Evolutionary conservation across 35 echinoderm and acorn worm genomes (phyloP), one percentile per base, ranked within the genome.

Genomic region (Stichopus chloronotus): DNA sequence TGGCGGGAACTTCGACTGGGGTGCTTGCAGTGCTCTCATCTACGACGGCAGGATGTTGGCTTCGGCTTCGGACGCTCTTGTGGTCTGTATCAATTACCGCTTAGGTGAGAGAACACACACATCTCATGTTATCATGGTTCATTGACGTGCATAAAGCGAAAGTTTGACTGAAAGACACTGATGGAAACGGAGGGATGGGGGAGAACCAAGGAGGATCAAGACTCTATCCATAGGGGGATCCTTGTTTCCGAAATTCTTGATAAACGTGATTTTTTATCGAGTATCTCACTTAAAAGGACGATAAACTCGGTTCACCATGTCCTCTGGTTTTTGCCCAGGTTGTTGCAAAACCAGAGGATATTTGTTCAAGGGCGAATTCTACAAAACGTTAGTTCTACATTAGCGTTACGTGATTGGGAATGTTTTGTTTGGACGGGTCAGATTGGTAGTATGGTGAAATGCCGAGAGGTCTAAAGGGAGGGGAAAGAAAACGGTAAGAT

Each of bases 1-100:
- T 87, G 92, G 92, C 14, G 92, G 92, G 4, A 87, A 93, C 17
- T 93, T 93, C 22, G 79, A 84, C 16, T 68, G 55, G 43, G 92
- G 92, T 3, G 58, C 61, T 9, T 63, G 92, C 78, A 84, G 81
- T 53, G 81, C 78, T 22, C 20, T 19, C 8, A 17, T 93, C 21
- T 84, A 93, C 59, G 63, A 87, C 65, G 92, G 92, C 3, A 57
- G 82, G 10, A 86, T 65, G 13, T 25, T 93, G 30, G 92, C 92
- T 14, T 5, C 53, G 12, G 25, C 53, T 4, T 25, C 52, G 5
- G 81, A 93, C 58, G 77, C 92, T 13, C 52, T 93, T 5, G 81
- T 93, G 16, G 63, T 93, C 19, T 60, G 25, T 13, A 23, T 60
- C 55, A 93, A 93, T 56, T 93, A 93, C 84, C 78, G 92, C 9